These are phyloP conservation scores for Eolophus roseicapilla DNA, from an alignment of 2,113 vertebrate genomes.

Conservation along the genomic window DNA sequence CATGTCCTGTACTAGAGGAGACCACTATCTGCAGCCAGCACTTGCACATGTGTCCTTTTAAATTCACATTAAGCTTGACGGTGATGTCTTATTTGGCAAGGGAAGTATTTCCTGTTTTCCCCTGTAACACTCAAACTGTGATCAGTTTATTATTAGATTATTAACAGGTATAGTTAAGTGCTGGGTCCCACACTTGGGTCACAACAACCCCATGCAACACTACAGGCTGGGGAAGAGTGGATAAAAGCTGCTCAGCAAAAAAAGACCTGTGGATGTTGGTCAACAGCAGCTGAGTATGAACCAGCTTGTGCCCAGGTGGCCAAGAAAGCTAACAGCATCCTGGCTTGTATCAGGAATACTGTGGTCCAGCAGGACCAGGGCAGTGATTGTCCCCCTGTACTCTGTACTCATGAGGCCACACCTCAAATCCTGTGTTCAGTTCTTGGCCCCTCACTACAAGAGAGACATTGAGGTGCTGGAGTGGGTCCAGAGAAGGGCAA, in stretches of 20 bases:
- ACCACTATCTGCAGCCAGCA: neutral
- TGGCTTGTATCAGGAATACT: neutral
- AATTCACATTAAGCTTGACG: neutral
- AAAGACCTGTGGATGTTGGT: neutral
- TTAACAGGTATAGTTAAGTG: neutral
- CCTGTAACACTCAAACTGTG: neutral
- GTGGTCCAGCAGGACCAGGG: neutral
- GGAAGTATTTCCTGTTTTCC: neutral
- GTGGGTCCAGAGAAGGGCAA: neutral
- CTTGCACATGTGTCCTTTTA: neutral
- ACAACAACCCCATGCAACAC: neutral
- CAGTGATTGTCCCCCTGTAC: neutral
- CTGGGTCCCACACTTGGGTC: neutral
- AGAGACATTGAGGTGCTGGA: neutral
- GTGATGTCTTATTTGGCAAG: neutral
- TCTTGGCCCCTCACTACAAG: neutral
- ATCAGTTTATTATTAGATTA: neutral
- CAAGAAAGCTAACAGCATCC: neutral
- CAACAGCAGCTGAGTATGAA: rapidly evolving
- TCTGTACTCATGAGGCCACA: neutral
- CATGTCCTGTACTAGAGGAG: rapidly evolving
- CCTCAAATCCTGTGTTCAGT: neutral
- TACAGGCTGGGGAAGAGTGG: rapidly evolving
- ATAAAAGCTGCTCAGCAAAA: neutral
- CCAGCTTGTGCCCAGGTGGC: neutral